Evolutionary conservation across 2,113 vertebrate genomes (phyloP), one percentile per base, ranked within the genome.

Genomic region (Perca fluviatilis): DNA sequence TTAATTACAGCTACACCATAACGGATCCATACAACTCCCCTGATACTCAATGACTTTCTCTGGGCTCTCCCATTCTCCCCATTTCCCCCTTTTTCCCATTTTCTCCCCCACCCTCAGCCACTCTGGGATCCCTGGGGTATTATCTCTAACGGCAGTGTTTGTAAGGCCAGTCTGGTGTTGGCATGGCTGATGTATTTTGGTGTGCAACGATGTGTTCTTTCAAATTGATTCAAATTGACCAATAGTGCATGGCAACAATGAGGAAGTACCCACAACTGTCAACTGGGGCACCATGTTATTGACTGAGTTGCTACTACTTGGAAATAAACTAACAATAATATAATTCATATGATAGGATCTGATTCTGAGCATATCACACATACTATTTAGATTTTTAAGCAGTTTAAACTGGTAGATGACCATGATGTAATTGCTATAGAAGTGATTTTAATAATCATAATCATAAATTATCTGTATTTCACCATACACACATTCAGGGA

Each of bases 1-100:
- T 93, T 93, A 92, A 93, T 94, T 92, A 94, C 70, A 58, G 77
- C 75, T n/a, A 43, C 85, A 63, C 85, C 77, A 82, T 86, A 91
- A 92, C 71, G 53, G 86, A 91, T 91, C 75, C 71, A 89, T 78
- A 88, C 85, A 88, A 79, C 67, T 91, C 91, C 91, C 89, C 70
- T 80, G 87, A 89, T 77, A 83, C 85, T 83, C 69, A 71, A 46
- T 86, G 74, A 86, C 89, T 90, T 89, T 87, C 74, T 72, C 83
- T 56, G 10, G 47, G 15, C 50, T 74, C 46, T 70, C 49, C 65
- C 56, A 71, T 80, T 77, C 53, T 74, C 68, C 72, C 75, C 6
- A 65, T 74, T 66, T 74, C 53, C 57, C 60, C 70, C 36, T 6
- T 33, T 33, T 33, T 33, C 33, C 23, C 40, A 50, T 68, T 63